A percentile compares a stretch with the other conserved stretches of the same genome.
Conservation (phyloP, 2,113 vertebrate genomes). For the Chloroceryle aenea region DNA sequence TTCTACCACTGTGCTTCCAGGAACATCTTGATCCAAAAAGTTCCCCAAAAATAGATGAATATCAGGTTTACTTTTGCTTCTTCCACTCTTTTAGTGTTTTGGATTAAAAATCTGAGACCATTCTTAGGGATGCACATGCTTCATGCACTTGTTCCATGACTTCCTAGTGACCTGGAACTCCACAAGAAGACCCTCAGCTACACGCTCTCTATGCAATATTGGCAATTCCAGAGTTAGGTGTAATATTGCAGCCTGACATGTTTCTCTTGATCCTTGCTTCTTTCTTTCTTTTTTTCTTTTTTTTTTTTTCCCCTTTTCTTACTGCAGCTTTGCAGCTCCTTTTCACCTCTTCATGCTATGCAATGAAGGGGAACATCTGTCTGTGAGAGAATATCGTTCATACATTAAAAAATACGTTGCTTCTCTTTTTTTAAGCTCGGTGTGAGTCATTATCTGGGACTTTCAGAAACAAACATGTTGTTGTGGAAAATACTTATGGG, state of each 20-base stretch:
- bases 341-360: neutral
- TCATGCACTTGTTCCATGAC: neutral
- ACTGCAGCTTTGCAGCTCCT: neutral
- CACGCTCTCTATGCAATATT: rapidly evolving
- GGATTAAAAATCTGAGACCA: neutral
- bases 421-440: slow-evolving; percentile 23
- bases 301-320: neutral
- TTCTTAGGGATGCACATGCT: neutral
- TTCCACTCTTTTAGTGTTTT: neutral
- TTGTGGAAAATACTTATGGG: slow-evolving; percentile 15
- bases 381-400: neutral
- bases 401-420: neutral
- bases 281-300: neutral
- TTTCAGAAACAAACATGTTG: slow-evolving; percentile 42
- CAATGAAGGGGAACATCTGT: slow-evolving; percentile 34
- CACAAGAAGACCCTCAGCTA: neutral
- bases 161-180: neutral
- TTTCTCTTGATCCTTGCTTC: neutral
- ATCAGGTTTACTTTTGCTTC: neutral
- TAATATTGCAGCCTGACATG: neutral
- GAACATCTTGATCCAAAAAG: neutral
- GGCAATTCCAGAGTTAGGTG: neutral
- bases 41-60: neutral
- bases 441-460: slow-evolving; percentile 48
- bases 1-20: neutral